Evolutionary conservation across 2,888 invertebrate species (phyloP).

Genomic region (Autographa gamma): DNA sequence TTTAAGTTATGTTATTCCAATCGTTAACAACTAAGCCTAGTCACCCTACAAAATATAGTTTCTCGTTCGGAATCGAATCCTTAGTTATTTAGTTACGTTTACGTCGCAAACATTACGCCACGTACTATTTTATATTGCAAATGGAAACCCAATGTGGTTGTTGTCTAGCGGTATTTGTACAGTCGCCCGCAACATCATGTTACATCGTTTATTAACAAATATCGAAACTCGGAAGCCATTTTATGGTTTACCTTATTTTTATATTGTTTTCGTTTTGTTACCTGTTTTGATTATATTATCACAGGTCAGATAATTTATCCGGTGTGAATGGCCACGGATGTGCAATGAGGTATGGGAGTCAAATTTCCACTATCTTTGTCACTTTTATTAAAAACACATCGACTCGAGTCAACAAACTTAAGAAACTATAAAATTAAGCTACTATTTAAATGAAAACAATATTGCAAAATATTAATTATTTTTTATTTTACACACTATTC

Average conservation of each 20-base stretch:
- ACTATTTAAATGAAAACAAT: no score
- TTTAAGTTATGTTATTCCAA: no score
- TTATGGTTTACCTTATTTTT: background rate
- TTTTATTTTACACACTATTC: no score
- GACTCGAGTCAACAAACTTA: no score
- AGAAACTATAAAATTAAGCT: no score
- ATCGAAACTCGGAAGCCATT: background rate
- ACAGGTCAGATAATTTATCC: no score
- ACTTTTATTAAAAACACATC: no score
- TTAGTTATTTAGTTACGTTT: slow-evolving; percentile 64
- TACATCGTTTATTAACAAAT: background rate
- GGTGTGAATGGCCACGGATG: no score
- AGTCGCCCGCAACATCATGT: background rate
- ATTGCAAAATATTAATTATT: no score
- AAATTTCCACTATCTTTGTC: no score
- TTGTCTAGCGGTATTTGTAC: slow-evolving; percentile 15
- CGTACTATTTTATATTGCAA: slow-evolving; percentile 60
- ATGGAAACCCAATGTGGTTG: slow-evolving; percentile 40
- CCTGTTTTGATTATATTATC: background rate
- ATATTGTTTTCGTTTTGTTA: background rate
- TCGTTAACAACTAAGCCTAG: background rate
- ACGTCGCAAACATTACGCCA: slow-evolving; percentile 55
- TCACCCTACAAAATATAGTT: slow-evolving; percentile 44
- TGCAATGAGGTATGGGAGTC: no score
- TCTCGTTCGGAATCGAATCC: slow-evolving; percentile 62